Base-by-base conservation (phyloP, 1,140 invertebrate species). In the Drosophila mayri region DNA sequence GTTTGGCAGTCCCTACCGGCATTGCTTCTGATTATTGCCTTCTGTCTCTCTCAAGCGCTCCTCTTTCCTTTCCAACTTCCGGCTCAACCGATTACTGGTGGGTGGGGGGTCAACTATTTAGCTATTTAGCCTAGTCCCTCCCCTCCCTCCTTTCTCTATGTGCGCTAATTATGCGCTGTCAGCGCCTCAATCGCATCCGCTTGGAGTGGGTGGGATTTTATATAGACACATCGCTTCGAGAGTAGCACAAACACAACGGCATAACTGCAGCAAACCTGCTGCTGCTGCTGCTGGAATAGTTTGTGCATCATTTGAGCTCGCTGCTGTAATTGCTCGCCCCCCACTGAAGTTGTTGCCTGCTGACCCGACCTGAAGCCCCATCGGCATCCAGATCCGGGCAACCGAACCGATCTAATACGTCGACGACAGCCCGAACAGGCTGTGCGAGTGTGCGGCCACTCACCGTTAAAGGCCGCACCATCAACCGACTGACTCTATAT, bases 121-220 rank as follows among this genome's bases (percentile, higher is more conserved):
- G 35, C 52, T 54, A 54, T 54, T 54, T 54, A 54, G 12, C 50
- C 10, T 1, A 1, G 0, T 2, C 12, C 12, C 11, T 0, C 11
- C 28, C 8, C 8, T 30, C 28, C 28, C 8, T 30, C 28, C 28
- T 30, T 2, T 4, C 4, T 9, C 28, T 4, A 25, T 8, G 9
- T 76, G 57, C 57, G 75, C 72, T 77, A 77, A 77, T 76, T 76
- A 77, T 60, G 65, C 57, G 43, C 62, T 55, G 73, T 57, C 58
- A 77, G 57, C 50, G 32, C 37, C 61, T 59, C 71, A 66, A 50
- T 66, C 35, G 50, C 38, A 44, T 65, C 40, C 46, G 46, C 43
- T 67, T 60, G 32, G 32, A 58, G 8, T 8, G 14, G 46, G 41
- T 11, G 46, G 41, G 9, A 38, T 38, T 57, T 32, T 43, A 76